These are phyloP conservation scores for Musca vetustissima DNA, from an alignment of 1,140 invertebrate genomes.

Conservation along the genomic window DNA sequence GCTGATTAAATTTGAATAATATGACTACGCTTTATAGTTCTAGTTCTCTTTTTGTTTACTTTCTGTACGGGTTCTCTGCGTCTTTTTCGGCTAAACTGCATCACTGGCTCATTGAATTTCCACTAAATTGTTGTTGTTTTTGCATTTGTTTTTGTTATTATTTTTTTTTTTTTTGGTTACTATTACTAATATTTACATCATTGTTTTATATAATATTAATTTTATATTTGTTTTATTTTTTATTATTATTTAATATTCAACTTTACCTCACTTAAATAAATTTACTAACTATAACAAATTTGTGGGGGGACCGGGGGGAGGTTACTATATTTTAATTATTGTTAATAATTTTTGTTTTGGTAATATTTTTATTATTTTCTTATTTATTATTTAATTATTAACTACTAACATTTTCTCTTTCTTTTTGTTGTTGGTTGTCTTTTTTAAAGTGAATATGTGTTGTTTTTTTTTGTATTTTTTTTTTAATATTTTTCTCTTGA, in stretches of 20 bases:
- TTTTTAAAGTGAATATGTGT: conserved; percentile 23
- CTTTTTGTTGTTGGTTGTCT: conserved; percentile 6
- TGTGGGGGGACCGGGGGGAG: conserved; percentile 1
- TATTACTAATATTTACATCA: conserved; percentile 13
- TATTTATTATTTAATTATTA: conserved; percentile 1
- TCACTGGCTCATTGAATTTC: background rate
- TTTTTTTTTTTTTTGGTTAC: background rate
- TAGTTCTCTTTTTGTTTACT: background rate
- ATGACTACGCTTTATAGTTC: no score
- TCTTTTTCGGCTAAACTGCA: no score
- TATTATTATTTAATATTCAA: conserved; percentile 11
- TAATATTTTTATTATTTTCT: no score
- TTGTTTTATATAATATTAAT: background rate
- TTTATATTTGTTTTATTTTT: background rate
- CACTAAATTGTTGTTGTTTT: background rate
- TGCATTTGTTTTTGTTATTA: conserved; percentile 2
- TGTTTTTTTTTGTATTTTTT: conserved; percentile 1
- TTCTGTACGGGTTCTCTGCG: no score
- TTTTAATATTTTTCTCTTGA: background rate
- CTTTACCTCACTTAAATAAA: conserved; percentile 15
- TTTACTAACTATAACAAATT: conserved; percentile 21
- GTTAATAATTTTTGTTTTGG: background rate
- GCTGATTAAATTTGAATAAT: no score
- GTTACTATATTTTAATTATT: conserved; percentile 17
- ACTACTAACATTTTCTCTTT: conserved; percentile 16